Base-by-base conservation (phyloP, 1,140 invertebrate species). In the Kradibia gibbosae region DNA sequence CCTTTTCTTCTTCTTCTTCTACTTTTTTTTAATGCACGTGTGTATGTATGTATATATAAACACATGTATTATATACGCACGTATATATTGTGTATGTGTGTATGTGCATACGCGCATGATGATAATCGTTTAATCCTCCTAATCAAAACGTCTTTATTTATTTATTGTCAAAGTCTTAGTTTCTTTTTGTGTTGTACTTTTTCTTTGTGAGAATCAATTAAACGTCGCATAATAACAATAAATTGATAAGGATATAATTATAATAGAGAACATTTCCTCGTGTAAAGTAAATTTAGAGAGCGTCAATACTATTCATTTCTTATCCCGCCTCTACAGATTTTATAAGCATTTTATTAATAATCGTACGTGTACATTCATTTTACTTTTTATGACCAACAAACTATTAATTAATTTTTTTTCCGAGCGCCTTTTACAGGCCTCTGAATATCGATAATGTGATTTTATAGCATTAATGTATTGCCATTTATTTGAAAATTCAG, bases 91-190 rank as follows among this genome's bases (percentile, higher is more conserved):
- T 17, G 17, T 48, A 48, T 17, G 17, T 17, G 13, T 45, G 42
- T 13, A 45, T 13, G 42, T 13, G 42, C 42, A 13, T 13, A 13
- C 42, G 13, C 42, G 42, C 42, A 45, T 13, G 42, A 78, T 71
- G 48, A 45, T 70, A 72, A 81, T 82, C 81, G 57, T 72, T 82
- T 82, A 82, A 81, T 82, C 75, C 65, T 70, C 71, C 78, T 82
- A 86, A 87, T 86, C 86, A 85, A 86, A 87, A 86, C 78, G 83
- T 85, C 81, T 80, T 86, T 86, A 86, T 82, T 87, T 86, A 86
- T 87, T 87, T 86, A 86, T 87, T 86, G 80, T 82, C 82, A 57
- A 80, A 83, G 83, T 79, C 76, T 82, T 84, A 82, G 71, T 62
- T 31, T 57, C 3, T 57, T 36, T 62, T 57, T 55, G 78, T 80